Evolutionary conservation across 2,113 vertebrate species (phyloP).

Genomic region (Dasyornis broadbenti): DNA sequence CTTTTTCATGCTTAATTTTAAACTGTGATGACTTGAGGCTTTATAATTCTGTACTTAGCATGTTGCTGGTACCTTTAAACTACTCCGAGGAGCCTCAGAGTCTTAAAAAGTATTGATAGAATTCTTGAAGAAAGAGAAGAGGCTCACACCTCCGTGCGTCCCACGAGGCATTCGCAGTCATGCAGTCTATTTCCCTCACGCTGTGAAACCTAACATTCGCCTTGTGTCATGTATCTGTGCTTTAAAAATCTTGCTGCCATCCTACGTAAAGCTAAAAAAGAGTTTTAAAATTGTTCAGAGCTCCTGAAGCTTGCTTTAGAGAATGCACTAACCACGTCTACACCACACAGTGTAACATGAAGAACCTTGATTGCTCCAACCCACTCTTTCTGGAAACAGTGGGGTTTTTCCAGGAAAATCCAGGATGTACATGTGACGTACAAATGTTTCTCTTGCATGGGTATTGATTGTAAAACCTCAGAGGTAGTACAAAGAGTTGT

Average conservation of each 20-base stretch:
- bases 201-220: background rate
- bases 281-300: background rate
- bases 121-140: background rate
- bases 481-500: background rate
- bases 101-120: background rate
- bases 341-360: too few species aligned
- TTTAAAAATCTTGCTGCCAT: background rate
- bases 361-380: background rate
- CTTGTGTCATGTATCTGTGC: background rate
- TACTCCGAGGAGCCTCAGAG: background rate
- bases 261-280: background rate
- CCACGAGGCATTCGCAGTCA: background rate
- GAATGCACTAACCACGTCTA: background rate
- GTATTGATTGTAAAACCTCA: background rate
- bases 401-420: background rate
- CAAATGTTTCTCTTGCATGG: background rate
- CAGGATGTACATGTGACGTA: accelerated
- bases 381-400: background rate
- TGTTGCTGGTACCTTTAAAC: background rate
- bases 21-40: background rate
- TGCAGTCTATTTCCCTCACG: too few species aligned
- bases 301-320: background rate
- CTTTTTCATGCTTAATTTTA: too few species aligned
- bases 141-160: background rate
- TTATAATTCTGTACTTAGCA: background rate